These are phyloP conservation scores for Slavum lentiscoides DNA, from an alignment of 2,888 invertebrate genomes.

Conservation along the genomic window DNA sequence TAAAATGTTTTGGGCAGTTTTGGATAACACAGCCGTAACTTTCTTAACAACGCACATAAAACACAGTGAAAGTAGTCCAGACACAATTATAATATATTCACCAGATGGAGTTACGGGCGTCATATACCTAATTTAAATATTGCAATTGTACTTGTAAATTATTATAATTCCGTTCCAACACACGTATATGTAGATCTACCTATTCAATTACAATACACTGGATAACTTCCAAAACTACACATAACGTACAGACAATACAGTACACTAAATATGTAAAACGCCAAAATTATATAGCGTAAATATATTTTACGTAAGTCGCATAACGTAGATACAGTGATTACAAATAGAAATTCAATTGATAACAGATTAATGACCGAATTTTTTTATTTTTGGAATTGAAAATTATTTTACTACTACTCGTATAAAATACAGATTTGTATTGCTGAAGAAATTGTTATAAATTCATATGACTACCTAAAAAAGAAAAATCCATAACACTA, in stretches of 20 bases:
- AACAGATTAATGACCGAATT: too few relatives aligned
- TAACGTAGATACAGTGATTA: too few relatives aligned
- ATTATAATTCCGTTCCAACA: neutral
- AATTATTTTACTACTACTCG: too few relatives aligned
- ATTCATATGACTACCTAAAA: neutral
- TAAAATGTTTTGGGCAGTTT: conserved; percentile 44
- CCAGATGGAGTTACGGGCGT: neutral
- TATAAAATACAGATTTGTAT: too few relatives aligned
- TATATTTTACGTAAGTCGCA: too few relatives aligned
- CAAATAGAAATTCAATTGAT: too few relatives aligned
- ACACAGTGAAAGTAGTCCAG: conserved; percentile 46
- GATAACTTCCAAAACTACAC: conserved; percentile 19
- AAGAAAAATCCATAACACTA: neutral
- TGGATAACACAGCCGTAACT: conserved; percentile 16
- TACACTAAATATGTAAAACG: too few relatives aligned
- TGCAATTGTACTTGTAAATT: conserved; percentile 22
- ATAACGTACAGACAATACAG: too few relatives aligned
- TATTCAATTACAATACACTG: conserved; percentile 4
- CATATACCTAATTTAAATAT: conserved; percentile 40
- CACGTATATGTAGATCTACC: neutral
- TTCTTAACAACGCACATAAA: conserved; percentile 20
- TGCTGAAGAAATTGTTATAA: neutral
- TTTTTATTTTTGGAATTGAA: too few relatives aligned
- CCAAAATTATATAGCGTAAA: too few relatives aligned
- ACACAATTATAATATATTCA: conserved; percentile 46